Conservation (phyloP, 2,797 vertebrate genomes). For the Etheostoma perlongum region DNA sequence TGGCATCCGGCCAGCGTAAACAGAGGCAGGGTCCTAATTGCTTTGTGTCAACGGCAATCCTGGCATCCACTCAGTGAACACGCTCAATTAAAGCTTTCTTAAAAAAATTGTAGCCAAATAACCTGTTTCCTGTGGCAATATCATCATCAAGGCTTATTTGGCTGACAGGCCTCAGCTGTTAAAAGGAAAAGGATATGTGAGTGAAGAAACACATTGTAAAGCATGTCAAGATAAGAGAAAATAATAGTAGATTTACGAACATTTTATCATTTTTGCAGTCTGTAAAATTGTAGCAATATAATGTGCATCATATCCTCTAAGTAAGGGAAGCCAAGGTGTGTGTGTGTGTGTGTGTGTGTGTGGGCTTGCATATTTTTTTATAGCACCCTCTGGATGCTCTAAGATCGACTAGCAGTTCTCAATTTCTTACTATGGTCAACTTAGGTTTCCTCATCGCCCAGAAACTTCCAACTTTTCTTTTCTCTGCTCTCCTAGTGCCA, state of each 20-base stretch:
- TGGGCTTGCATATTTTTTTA: conserved; percentile 55
- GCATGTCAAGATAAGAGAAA: conserved; percentile 37
- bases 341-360: conserved; percentile 35
- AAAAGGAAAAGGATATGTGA: conserved; percentile 31
- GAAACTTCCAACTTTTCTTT: conserved; percentile 44
- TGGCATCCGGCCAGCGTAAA: conserved; percentile 74
- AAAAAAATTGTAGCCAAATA: conserved; percentile 62
- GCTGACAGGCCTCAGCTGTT: conserved; percentile 42
- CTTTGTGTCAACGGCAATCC: conserved; percentile 65
- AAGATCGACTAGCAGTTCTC: conserved; percentile 31
- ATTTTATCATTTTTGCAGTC: conserved; percentile 41
- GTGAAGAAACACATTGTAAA: conserved; percentile 38
- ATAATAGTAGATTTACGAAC: not conserved
- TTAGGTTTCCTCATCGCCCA: conserved; percentile 49
- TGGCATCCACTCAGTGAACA: conserved; percentile 60
- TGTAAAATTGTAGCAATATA: conserved; percentile 34
- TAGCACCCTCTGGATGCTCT: conserved; percentile 30
- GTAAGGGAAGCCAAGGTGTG: conserved; percentile 26
- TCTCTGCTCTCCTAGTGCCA: conserved; percentile 38
- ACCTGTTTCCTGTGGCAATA: conserved; percentile 55
- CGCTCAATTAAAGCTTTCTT: conserved; percentile 69
- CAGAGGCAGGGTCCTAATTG: conserved; percentile 65
- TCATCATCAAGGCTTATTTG: conserved; percentile 51
- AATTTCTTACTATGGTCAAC: conserved; percentile 25
- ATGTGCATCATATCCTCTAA: conserved; percentile 13